Percentiles rank a stretch among this genome's conserved stretches.
Evolutionary conservation across 2,888 invertebrate species (phyloP).

Genomic region (Nemoura dubitans): DNA sequence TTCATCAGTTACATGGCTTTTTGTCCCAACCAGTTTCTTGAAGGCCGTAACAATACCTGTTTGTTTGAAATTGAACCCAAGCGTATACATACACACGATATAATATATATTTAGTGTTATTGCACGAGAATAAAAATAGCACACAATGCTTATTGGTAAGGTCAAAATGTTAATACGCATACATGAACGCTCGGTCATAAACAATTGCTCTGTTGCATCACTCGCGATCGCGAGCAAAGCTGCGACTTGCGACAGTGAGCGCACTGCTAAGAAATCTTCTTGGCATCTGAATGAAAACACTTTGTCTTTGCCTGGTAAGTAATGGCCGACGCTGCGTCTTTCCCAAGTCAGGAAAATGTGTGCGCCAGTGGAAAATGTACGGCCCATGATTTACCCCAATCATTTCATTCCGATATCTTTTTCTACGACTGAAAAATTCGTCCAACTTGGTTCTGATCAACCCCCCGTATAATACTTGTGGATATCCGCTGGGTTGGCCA

Average conservation of each 20-base stretch:
- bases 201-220: neutral
- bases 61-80: conserved; percentile 32
- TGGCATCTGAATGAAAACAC: neutral
- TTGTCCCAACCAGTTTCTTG: conserved; percentile 36
- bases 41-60: conserved; percentile 39
- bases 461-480: neutral
- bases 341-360: neutral
- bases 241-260: neutral
- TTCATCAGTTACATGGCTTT: conserved; percentile 2
- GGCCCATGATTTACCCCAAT: neutral
- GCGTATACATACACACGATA: neutral
- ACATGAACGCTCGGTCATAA: neutral
- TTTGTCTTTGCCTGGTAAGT: neutral
- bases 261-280: conserved; percentile 7
- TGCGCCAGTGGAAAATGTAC: neutral
- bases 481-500: neutral
- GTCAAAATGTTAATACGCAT: neutral
- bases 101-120: conserved; percentile 35
- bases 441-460: neutral
- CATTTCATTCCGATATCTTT: conserved; percentile 12
- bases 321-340: neutral
- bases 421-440: neutral
- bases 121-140: conserved; percentile 27
- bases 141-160: conserved; percentile 1
- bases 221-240: neutral